Base-by-base conservation (phyloP, 2,888 invertebrate species). In the Amphimallon solstitiale region DNA sequence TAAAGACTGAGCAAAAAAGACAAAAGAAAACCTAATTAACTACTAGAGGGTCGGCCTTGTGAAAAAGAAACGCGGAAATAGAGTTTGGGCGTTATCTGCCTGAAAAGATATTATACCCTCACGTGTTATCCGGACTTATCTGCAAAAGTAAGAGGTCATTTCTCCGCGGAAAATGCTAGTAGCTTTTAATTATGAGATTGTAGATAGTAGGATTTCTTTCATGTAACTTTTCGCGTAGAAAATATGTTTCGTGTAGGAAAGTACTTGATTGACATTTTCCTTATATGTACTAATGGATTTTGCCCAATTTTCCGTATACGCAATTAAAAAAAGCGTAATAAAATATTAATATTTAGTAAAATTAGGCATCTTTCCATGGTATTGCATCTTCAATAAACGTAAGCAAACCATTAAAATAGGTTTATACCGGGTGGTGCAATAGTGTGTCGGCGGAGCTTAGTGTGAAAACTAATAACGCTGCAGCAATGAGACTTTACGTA, bases 81-180 rank as follows among this genome's bases (percentile, higher is more conserved):
- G 15, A 21, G 29, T 21, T 14, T 23, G 14, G 48, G 48, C 12
- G 23, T 51, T 51, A 51, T 51, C 51, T 51, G 12, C 15, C 35
- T 51, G 51, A n/a, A 51, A 51, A 51, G 51, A 51, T 51, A 51
- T 51, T 51, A 35, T 17, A 51, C 51, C 51, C 51, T 51, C 51
- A 51, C 51, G 51, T 51, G 35, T 35, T 51, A 51, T 51, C 35
- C 35, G 35, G 12, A 35, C 35, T 17, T 51, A 51, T 35, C 51
- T 51, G 14, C 35, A 51, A 51, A 7, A 35, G 35, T 14, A 51
- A 15, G 51, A 15, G 15, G 17, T 35, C 15, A 21, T 35, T 51
- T 35, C 51, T 34, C 35, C 17, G 14, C 10, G 35, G 35, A 51
- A 34, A 51, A 51, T 34, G 35, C 9, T 15, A 51, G 35, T 35